phyloP scores from a whole-genome alignment of 2,888 invertebrate species.

The Hermaeophaga mercurialis region DNA sequence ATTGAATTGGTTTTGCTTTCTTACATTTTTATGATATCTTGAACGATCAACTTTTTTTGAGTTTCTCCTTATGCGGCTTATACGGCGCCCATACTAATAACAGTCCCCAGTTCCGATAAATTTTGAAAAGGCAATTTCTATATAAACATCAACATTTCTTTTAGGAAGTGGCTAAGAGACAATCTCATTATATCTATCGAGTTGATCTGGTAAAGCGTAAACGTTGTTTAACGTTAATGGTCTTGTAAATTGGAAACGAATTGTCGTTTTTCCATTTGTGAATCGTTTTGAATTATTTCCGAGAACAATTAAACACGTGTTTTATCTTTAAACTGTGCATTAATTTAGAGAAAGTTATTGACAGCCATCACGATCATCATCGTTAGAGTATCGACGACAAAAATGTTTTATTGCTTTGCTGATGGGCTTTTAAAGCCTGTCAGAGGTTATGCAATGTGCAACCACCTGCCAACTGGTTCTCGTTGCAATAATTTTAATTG shows the following conservation, averaged over 20 bases:
- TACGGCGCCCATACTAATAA: too few species aligned
- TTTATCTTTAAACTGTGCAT: conserved; percentile 33
- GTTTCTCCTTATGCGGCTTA: too few species aligned
- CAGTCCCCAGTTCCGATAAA: too few species aligned
- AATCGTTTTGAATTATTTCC: conserved; percentile 36
- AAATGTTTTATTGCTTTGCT: background rate
- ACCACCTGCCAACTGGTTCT: background rate
- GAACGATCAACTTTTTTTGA: too few species aligned
- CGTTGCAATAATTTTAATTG: background rate
- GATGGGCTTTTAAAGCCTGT: background rate
- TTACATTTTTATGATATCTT: too few species aligned
- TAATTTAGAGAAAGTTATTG: conserved; percentile 39
- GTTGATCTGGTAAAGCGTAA: conserved; percentile 27
- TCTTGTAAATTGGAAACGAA: conserved; percentile 39
- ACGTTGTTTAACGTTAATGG: conserved; percentile 30
- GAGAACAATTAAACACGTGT: conserved; percentile 43
- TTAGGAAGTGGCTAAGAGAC: conserved; percentile 19
- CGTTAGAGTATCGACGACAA: background rate
- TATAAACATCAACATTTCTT: conserved; percentile 9
- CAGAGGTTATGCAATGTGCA: background rate
- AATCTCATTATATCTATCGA: conserved; percentile 24
- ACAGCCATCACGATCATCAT: conserved; percentile 14
- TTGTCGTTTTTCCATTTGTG: conserved; percentile 37
- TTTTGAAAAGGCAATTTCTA: conserved; percentile 16
- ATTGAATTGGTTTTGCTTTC: too few species aligned